These are phyloP conservation scores for Quadroppia sp. DNA, from an alignment of 2,888 invertebrate species.

Conservation along the genomic window DNA sequence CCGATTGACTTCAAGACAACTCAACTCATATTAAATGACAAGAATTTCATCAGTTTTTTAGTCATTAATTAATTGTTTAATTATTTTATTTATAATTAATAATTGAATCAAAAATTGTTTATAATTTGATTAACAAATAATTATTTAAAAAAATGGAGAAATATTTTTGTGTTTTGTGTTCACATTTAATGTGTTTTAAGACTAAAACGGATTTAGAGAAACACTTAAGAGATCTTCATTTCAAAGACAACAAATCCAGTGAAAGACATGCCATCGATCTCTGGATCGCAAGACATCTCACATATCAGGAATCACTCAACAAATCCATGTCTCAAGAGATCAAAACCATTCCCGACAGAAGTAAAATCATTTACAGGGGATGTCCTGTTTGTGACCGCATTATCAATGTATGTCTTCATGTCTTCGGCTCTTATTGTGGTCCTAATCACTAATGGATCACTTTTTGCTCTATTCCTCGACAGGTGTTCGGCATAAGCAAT, in stretches of 20 bases:
- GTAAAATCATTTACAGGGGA: conserved; percentile 26
- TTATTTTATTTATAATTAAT: too few relatives aligned
- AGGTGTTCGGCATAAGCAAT: background rate
- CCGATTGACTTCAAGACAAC: too few relatives aligned
- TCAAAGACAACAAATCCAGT: background rate
- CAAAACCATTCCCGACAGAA: conserved; percentile 32
- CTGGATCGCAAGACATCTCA: background rate
- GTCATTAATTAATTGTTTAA: too few relatives aligned
- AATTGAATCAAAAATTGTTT: too few relatives aligned
- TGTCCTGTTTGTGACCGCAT: conserved; percentile 32
- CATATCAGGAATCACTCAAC: conserved; percentile 6
- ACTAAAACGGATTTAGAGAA: background rate
- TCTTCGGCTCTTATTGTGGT: background rate
- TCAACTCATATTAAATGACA: too few relatives aligned
- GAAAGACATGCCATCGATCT: conserved; percentile 6
- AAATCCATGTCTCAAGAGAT: conserved; percentile 15
- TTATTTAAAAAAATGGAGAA: background rate
- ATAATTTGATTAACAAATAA: too few relatives aligned
- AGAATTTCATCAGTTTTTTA: too few relatives aligned
- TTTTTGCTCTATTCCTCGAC: background rate
- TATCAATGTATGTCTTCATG: conserved; percentile 1
- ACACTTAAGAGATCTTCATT: background rate
- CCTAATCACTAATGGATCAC: background rate
- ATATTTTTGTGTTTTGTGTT: conserved; percentile 8
- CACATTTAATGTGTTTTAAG: background rate